phyloP scores from a whole-genome alignment of 2,888 invertebrate genomes.

The Tryphoninae sp. region DNA sequence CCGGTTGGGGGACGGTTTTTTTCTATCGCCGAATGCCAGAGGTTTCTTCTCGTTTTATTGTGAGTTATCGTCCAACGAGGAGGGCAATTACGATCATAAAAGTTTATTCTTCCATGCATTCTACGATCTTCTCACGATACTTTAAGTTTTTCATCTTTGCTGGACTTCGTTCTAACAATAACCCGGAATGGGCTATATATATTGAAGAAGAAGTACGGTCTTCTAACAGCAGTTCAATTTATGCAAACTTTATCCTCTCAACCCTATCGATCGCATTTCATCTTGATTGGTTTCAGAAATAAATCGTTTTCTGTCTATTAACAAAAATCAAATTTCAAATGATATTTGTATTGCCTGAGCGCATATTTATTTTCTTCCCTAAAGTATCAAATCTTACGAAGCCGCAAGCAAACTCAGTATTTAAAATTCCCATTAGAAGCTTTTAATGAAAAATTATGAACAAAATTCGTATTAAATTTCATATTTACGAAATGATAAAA shows the following conservation, averaged over 20 bases:
- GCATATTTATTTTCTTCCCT: neutral
- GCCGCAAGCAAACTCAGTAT: neutral
- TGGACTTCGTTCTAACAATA: neutral
- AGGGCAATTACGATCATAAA: neutral
- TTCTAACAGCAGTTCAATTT: neutral
- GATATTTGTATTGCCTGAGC: neutral
- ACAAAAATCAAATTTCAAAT: neutral
- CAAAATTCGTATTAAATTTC: neutral
- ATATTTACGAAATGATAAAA: too few relatives aligned
- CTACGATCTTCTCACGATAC: neutral
- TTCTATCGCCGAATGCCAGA: neutral
- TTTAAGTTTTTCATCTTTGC: neutral
- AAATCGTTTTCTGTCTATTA: neutral
- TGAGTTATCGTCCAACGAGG: neutral
- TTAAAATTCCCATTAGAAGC: neutral
- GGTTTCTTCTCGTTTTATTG: constrained; percentile 5
- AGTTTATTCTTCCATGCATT: neutral
- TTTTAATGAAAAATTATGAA: neutral
- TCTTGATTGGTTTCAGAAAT: too few relatives aligned
- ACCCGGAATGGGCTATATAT: neutral
- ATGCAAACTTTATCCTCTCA: neutral
- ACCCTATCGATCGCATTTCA: neutral
- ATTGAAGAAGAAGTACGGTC: neutral
- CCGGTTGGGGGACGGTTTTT: neutral
- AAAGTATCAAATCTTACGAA: neutral